Evolutionary conservation across 1,140 invertebrate species (phyloP).

Genomic region (Hesperophylax magnus): DNA sequence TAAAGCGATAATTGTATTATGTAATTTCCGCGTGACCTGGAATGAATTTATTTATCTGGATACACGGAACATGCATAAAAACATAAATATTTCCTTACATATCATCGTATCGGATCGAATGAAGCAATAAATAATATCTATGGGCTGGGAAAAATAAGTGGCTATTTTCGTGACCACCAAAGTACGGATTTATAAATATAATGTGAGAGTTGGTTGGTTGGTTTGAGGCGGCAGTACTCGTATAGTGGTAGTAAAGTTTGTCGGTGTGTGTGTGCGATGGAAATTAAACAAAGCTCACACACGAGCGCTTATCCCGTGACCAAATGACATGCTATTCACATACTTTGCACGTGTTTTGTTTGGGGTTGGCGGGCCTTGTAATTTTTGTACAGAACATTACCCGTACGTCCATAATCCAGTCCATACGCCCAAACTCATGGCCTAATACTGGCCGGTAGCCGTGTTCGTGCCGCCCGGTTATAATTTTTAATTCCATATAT

Average conservation of each 20-base stretch:
- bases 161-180: background rate
- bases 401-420: background rate
- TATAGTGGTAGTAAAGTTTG: background rate
- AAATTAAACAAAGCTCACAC: slow-evolving; percentile 22
- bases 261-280: background rate
- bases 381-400: slow-evolving; percentile 24
- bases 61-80: background rate
- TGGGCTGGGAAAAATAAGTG: background rate
- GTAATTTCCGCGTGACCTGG: background rate
- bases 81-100: slow-evolving; percentile 3
- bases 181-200: too few relatives aligned
- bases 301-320: background rate
- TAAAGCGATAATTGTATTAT: background rate
- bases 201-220: too few relatives aligned
- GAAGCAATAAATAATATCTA: background rate
- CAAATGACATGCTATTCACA: slow-evolving; percentile 13
- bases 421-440: too few relatives aligned
- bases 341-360: slow-evolving; percentile 11
- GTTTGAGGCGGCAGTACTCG: too few relatives aligned
- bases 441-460: too few relatives aligned
- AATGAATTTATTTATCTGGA: background rate
- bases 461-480: slow-evolving; percentile 7
- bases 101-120: slow-evolving; percentile 10
- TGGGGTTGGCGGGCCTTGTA: slow-evolving; percentile 23
- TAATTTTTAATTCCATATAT: slow-evolving; percentile 24